phyloP scores from a whole-genome alignment of 2,797 vertebrate species.

The Pygocentrus nattereri region DNA sequence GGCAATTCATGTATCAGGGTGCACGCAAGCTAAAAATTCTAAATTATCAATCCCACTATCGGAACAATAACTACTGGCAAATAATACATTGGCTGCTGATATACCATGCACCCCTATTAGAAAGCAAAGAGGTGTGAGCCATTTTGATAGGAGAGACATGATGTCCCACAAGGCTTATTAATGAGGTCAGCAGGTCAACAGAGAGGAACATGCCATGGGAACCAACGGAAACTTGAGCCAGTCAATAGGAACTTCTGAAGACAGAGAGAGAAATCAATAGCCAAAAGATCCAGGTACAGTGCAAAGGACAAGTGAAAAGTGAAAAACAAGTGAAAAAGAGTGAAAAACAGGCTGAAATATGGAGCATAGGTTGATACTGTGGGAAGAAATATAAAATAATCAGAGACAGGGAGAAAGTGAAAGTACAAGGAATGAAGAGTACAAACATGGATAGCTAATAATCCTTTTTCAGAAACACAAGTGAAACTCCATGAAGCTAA shows the following conservation, averaged over 20 bases:
- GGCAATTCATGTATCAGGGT: no score
- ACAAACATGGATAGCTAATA: neutral
- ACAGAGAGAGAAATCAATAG: constrained; percentile 14
- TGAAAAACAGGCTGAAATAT: neutral
- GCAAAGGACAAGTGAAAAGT: neutral
- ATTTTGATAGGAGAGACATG: neutral
- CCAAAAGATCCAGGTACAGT: neutral
- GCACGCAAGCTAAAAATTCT: no score
- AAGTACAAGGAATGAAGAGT: neutral
- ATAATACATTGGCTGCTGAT: neutral
- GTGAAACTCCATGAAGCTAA: no score
- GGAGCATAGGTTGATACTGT: constrained; percentile 20
- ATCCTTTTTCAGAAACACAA: neutral
- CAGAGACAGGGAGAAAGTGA: constrained; percentile 47
- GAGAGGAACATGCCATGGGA: neutral
- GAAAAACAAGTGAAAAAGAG: neutral
- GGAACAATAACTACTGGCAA: neutral
- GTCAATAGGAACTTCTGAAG: constrained; percentile 26
- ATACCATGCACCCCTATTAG: neutral
- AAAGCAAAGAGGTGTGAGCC: neutral
- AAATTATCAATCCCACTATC: no score
- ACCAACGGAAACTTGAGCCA: constrained; percentile 13
- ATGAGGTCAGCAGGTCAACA: constrained; percentile 8
- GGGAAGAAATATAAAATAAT: constrained; percentile 55
- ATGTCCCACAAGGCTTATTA: constrained; percentile 4